These are phyloP conservation scores for Meteorus colon DNA, from an alignment of 2,888 invertebrate species.

Conservation along the genomic window DNA sequence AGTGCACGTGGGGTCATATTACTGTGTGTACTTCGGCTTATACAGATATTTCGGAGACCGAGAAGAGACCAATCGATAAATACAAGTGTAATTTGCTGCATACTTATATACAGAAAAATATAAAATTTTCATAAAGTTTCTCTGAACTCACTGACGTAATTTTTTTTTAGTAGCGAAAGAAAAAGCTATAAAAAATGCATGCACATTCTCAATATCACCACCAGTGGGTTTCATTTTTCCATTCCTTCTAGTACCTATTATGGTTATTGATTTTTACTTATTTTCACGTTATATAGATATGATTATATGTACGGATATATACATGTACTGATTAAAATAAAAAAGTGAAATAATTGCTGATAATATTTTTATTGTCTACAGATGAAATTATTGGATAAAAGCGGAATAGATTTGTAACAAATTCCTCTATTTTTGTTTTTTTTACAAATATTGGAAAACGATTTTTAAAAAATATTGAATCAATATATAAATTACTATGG, in stretches of 20 bases:
- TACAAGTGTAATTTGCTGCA: not conserved
- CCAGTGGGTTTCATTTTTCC: not conserved
- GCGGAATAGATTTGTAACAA: too few species aligned
- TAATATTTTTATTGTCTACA: not conserved
- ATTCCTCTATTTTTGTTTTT: too few species aligned
- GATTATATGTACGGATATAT: not conserved
- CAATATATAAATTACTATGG: too few species aligned
- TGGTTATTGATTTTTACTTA: not conserved
- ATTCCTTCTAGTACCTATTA: not conserved
- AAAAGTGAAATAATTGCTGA: not conserved
- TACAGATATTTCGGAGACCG: not conserved
- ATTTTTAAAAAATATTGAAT: too few species aligned
- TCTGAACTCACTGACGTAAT: not conserved
- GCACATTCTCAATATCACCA: not conserved
- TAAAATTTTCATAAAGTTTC: constrained; percentile 5
- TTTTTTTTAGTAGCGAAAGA: not conserved
- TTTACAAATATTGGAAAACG: too few species aligned
- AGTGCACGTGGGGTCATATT: constrained; percentile 27
- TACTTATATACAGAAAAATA: not conserved
- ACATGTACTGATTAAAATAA: not conserved
- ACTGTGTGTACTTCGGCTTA: constrained; percentile 29
- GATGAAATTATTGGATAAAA: too few species aligned
- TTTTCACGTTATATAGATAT: not conserved
- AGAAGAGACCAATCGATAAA: constrained; percentile 6
- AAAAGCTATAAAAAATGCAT: not conserved